Conservation (phyloP, 2,797 vertebrate species). For the Distichodus sexfasciatus region DNA sequence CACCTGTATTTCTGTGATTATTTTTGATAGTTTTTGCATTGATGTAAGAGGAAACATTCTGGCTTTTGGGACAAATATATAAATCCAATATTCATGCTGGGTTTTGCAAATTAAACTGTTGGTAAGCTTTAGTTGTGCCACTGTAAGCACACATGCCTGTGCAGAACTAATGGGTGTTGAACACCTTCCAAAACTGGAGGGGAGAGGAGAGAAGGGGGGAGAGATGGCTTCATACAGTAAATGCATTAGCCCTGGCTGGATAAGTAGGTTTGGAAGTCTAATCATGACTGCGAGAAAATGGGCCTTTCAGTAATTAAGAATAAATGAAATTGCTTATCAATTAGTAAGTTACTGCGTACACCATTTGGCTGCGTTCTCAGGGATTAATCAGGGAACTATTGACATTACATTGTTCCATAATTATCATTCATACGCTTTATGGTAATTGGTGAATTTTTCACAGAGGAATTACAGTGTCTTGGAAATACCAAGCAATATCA, state of each 20-base stretch:
- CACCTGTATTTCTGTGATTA: constrained; percentile 35
- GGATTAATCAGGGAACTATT: constrained; percentile 78
- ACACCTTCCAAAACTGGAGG: constrained; percentile 57
- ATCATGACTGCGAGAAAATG: constrained; percentile 70
- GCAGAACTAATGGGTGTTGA: constrained; percentile 69
- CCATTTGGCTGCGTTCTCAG: constrained; percentile 67
- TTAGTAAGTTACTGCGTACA: constrained; percentile 68
- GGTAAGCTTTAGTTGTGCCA: constrained; percentile 67
- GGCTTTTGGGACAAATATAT: neutral
- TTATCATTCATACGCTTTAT: constrained; percentile 79
- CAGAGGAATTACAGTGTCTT: constrained; percentile 69
- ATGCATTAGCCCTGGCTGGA: constrained; percentile 66
- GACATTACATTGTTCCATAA: constrained; percentile 76
- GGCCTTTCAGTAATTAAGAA: constrained; percentile 75
- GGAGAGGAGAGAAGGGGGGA: constrained; percentile 19
- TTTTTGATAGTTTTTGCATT: no score
- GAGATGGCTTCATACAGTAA: constrained; percentile 60
- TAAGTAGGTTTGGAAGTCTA: constrained; percentile 70
- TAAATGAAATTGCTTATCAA: constrained; percentile 78
- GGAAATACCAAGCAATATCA: constrained; percentile 68
- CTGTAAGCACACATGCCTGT: constrained; percentile 64
- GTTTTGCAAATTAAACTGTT: constrained; percentile 61
- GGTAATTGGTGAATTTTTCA: constrained; percentile 73
- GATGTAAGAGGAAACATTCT: constrained; percentile 11
- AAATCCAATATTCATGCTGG: constrained; percentile 20